Conservation (phyloP, 2,797 vertebrate species). For the Tiaroga cobitis region DNA sequence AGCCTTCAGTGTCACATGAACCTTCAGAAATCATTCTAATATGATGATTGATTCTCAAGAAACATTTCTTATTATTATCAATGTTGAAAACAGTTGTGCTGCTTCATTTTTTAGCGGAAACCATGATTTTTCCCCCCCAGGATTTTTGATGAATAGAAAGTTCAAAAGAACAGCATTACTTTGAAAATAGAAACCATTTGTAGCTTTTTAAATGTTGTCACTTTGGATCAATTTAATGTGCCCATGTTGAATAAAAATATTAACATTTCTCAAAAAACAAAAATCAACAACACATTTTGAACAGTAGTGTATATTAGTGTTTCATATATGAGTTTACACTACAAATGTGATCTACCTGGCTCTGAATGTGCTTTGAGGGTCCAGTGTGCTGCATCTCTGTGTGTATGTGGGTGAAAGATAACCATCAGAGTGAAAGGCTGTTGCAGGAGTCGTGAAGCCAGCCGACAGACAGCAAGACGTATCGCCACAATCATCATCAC, state of each 20-base stretch:
- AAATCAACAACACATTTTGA: not conserved
- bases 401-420: not conserved
- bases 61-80: no score
- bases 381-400: not conserved
- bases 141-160: no score
- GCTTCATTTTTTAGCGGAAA: no score
- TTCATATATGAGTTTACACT: not conserved
- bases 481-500: conserved; percentile 33
- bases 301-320: not conserved
- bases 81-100: no score
- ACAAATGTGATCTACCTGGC: not conserved
- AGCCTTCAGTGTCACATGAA: no score
- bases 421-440: conserved; percentile 2
- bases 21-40: not conserved
- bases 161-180: no score
- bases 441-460: conserved; percentile 5
- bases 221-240: not conserved
- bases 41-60: not conserved
- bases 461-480: conserved; percentile 26
- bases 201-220: not conserved
- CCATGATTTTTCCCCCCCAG: no score
- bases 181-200: no score
- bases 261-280: not conserved
- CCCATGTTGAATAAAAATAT: not conserved
- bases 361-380: not conserved